Base-by-base conservation (phyloP, 2,888 invertebrate genomes). In the Tetrapedia diversipes region DNA sequence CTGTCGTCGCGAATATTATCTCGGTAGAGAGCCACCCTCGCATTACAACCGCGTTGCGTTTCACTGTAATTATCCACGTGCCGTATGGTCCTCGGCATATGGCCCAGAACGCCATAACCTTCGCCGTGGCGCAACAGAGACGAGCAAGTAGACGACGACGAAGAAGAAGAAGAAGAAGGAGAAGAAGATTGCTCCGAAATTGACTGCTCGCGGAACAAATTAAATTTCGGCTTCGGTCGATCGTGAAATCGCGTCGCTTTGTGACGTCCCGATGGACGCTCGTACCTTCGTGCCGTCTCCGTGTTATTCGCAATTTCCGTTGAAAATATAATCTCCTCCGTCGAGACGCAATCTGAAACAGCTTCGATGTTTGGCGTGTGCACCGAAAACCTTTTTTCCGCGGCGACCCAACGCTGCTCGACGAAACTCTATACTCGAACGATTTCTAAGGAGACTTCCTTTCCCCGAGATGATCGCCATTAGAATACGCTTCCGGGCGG, bases 31-130 rank as follows among this genome's bases (percentile, higher is more conserved):
- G 37, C 66, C 67, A 65, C 76, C 76, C 69, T 74, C 67, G 70
- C 59, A 54, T 77, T 77, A 72, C 51, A 39, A 79, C 53, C 67
- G 60, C 71, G 45, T 71, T 41, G 56, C 51, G 68, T 69, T 68
- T 71, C 76, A 57, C 67, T 69, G 41, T 79, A 83, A 83, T 85
- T 82, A 79, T 84, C 78, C 80, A 78, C 70, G 71, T 68, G 75
- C 70, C 77, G 67, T 80, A 82, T 78, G 75, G 69, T 59, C 69
- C 66, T 39, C 63, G 60, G 70, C 84, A 75, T 79, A 82, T 82
- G 75, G 77, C 61, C 57, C 76, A 73, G 59, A 76, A 66, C 63
- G 60, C 53, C 68, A 49, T 80, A 71, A 63, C 56, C 53, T 66
- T 47, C 39, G 45, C 8, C 8, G 1, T 37, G 8, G 29, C 37